Evolutionary conservation across 2,797 vertebrate species (phyloP), one percentile per base, ranked within the genome.

Genomic region (Babyrousa celebensis): DNA sequence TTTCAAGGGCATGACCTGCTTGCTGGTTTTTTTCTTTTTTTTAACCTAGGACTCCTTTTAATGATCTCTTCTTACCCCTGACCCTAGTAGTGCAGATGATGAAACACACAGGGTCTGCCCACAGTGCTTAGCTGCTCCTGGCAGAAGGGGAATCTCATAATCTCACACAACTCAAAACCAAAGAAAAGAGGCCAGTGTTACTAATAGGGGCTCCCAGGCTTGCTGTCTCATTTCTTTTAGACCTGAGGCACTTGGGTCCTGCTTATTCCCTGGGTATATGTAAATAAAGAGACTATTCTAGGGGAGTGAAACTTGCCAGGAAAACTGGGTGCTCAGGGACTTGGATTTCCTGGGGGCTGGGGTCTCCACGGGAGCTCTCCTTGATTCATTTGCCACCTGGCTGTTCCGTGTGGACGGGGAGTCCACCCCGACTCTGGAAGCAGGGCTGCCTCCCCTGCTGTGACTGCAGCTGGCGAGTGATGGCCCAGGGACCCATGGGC

Each of bases 401-500:
- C 21, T 15, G 1, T n/a, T n/a, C 56, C 1, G 0, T 5, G 17
- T 75, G 48, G 40, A 25, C 4, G 1, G 4, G 17, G 52, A 23
- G 60, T 9, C 2, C 0, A 2, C 23, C 1, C 17, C 36, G 29
- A 36, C 62, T 60, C 52, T 23, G 11, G 3, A 23, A 43, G n/a
- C 1, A 1, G 25, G 1, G 29, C 5, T 43, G 29, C 20, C 56
- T 58, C 11, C 75, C 5, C 27, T 23, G 62, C 48, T 15, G 4
- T 36, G 63, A 54, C 18, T 5, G 14, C 27, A 8, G 52, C 16
- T 17, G n/a, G 48, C 17, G 60, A 56, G 25, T 17, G 43, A 23
- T 0, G 0, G 11, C 36, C 7, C 43, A 0, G 14, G 58, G 68
- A 15, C 6, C 18, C 48, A 0, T 0, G 52, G 15, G 60, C 65